phyloP scores from a whole-genome alignment of 1,140 invertebrate genomes.

The Achroia grisella region DNA sequence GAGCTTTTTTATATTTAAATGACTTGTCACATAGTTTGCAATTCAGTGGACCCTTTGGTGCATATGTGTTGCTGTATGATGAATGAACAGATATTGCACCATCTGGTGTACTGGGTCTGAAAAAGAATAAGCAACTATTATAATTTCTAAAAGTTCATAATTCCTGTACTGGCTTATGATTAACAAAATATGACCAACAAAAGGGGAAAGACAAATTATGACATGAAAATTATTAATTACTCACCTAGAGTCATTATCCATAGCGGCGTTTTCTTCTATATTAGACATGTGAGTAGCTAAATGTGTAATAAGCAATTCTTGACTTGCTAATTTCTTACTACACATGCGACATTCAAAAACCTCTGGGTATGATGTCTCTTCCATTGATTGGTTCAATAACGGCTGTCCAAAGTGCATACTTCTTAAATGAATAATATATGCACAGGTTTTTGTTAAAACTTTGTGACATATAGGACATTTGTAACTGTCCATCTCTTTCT shows the following conservation, averaged over 20 bases:
- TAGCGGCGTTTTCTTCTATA: constrained; percentile 31
- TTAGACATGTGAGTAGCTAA: constrained; percentile 61
- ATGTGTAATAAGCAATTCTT: constrained; percentile 54
- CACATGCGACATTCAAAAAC: constrained; percentile 55
- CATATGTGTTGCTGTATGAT: constrained; percentile 23
- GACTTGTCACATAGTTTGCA: constrained; percentile 53
- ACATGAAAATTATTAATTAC: too few relatives aligned
- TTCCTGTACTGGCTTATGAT: too few relatives aligned
- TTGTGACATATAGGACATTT: constrained; percentile 44
- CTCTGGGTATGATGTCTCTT: neutral
- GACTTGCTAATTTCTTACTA: constrained; percentile 34
- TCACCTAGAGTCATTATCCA: constrained; percentile 44
- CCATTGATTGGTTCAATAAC: neutral
- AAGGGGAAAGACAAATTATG: too few relatives aligned
- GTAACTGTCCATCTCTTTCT: constrained; percentile 16
- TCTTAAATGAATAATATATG: constrained; percentile 9
- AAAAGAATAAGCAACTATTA: constrained; percentile 15
- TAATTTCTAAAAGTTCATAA: too few relatives aligned
- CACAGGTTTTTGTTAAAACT: constrained; percentile 11
- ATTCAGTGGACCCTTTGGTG: constrained; percentile 26
- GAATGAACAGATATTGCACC: constrained; percentile 40
- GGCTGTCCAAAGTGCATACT: constrained; percentile 31
- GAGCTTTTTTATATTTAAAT: constrained; percentile 60
- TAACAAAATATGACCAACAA: too few relatives aligned
- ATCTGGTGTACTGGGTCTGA: constrained; percentile 40